Base-by-base conservation (phyloP, 2,888 invertebrate genomes). In the Idaea aversata region DNA sequence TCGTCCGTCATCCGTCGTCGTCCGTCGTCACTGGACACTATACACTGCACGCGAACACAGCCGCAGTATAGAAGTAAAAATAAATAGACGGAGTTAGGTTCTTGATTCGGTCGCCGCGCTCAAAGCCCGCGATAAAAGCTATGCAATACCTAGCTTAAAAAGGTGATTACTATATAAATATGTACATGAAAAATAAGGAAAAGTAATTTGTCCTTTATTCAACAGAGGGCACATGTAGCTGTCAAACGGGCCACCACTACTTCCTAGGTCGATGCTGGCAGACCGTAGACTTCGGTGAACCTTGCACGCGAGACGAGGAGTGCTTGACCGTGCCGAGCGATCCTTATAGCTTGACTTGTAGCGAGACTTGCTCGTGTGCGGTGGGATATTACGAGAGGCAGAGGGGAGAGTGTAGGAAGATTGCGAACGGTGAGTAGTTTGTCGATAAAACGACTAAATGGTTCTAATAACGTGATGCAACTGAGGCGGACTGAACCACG, bases 211-310 rank as follows among this genome's bases (percentile, higher is more conserved):
- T n/a, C 15, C 6, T 4, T 58, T 58, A 6, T 15, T 15, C 4
- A 16, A 15, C 74, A 80, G 82, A 67, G 66, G 90, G 88, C 0
- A 67, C 63, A 7, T 93, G 93, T 67, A 66, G 36, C 63, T 93
- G 93, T 58, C 80, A 77, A 7, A 61, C 77, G 0, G 85, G 83
- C 0, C 74, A 78, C 72, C 90, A 91, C 67, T 93, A 87, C 79
- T 82, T 87, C 75, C 70, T 70, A 1, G 91, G 92, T 0, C 83
- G 93, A 0, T 93, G 93, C 67, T 93, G 93, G 93, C 72, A 67
- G 0, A 71, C 82, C 0, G 59, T 65, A 0, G 79, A 75, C 15
- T 84, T 75, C 59, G 89, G 88, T 0, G 79, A 74, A 0, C 0
- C 71, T 0, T 93, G 93, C 61, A 60, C 71, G 2, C 67, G 75